Evolutionary conservation across 2,113 vertebrate genomes (phyloP), one percentile per base, ranked within the genome.

Genomic region (Lampris incognitus): DNA sequence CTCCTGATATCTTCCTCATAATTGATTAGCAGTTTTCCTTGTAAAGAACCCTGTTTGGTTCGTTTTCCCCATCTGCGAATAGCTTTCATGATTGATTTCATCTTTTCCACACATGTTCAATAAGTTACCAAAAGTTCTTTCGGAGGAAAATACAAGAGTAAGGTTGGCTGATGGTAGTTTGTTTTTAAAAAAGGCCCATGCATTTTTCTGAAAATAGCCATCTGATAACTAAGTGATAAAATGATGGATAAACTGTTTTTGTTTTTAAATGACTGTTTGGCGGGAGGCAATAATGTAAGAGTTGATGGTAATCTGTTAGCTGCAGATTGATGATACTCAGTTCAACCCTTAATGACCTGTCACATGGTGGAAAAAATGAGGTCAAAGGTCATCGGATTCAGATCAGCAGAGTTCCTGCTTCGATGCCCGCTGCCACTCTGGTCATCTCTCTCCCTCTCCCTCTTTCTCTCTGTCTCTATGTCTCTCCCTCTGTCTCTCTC

Each of bases 331-430:
- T 92, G 82, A 74, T 66, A 67, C 69, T 87, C 81, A 70, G 88
- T 83, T 72, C 81, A 51, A 83, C 57, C 64, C 80, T 87, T 93
- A 92, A 92, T 91, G 93, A 93, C 90, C 90, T 92, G 91, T 92
- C 92, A 88, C 74, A 92, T 91, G 89, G 83, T 39, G 64, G 88
- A 74, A 91, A 88, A 94, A 94, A 93, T 93, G 89, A 70, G 93
- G 91, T 93, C 87, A 90, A 0, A 92, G 88, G 88, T 91, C 85
- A 82, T 78, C 60, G 77, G 92, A 92, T 90, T 88, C 76, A 88
- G 86, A 92, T 91, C 90, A 79, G 84, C 56, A 57, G 78, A 87
- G 85, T 87, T 87, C 63, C 77, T 85, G 74, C 40, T 62, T 85
- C 84, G 71, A 24, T 88, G 79, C n/a, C 73, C 79, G 3, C 83